Base-by-base conservation (phyloP, 2,888 invertebrate genomes). In the Leuctra nigra region DNA sequence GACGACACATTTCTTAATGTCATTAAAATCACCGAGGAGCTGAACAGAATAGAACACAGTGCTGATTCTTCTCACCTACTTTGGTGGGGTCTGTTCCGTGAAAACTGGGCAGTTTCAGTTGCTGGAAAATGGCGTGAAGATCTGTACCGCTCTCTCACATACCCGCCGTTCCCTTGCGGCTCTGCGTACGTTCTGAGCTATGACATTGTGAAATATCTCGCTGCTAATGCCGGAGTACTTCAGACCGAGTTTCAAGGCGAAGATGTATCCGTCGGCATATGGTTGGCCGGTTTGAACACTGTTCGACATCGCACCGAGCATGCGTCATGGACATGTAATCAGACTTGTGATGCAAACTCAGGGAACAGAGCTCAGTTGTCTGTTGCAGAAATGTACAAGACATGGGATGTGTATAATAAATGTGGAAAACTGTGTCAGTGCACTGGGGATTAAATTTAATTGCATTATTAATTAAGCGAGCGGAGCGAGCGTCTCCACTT, bases 101-200 rank as follows among this genome's bases (percentile, higher is more conserved):
- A 56, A 2, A 56, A 60, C 7, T 64, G 64, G 63, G 63, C 65
- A 1, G 65, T 66, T 1, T 61, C 62, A 14, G 48, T 57, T 16
- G 41, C 57, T 6, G 67, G 67, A 4, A 67, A 66, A 48, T 66
- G 66, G 66, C 55, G 64, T 14, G 66, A 67, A 55, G 60, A 60
- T 14, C 20, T 39, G 7, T 63, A 63, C 14, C 50, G 55, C 9
- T 57, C 61, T 1, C 48, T 54, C 4, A 59, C 57, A 9, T 67
- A 67, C 54, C 67, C 67, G 14, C 64, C 63, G 2, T 67, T 67
- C 48, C 65, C 66, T 4, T 65, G 64, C 38, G 67, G 67, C 9
- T 61, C 65, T 11, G 66, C 64, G 1, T 67, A 67, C 57, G 60
- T 66, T 20, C 58, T 67, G 1, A 56, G 61, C 24, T 39, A 53